These are phyloP conservation scores for Orchesellides sinensis DNA, from an alignment of 2,888 invertebrate species.

Conservation along the genomic window DNA sequence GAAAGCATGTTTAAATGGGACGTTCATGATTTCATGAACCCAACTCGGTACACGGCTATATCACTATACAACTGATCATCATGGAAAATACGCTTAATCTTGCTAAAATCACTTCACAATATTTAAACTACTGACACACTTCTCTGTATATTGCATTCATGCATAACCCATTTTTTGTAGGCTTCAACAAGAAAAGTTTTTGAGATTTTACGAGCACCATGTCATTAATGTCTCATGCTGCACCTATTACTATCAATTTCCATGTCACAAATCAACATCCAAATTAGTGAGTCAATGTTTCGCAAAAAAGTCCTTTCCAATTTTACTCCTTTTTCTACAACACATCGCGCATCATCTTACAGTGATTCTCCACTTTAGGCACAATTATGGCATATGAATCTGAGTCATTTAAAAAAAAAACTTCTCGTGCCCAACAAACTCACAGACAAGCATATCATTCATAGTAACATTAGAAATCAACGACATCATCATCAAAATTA, in stretches of 20 bases:
- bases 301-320: slow-evolving; percentile 39
- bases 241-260: slow-evolving; percentile 51
- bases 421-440: neutral
- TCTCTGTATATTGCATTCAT: neutral
- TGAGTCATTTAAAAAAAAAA: slow-evolving; percentile 1
- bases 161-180: slow-evolving; percentile 12
- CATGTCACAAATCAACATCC: slow-evolving; percentile 54
- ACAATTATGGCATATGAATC: neutral
- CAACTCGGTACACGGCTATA: too few species aligned
- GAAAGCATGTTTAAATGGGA: too few species aligned
- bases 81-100: slow-evolving; percentile 28
- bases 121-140: slow-evolving; percentile 47
- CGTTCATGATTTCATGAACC: too few species aligned
- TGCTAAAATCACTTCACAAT: slow-evolving; percentile 27
- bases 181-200: neutral
- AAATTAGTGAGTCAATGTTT: slow-evolving; percentile 38
- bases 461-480: slow-evolving; percentile 26
- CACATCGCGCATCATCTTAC: neutral
- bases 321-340: slow-evolving; percentile 11
- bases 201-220: slow-evolving; percentile 43
- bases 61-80: too few species aligned
- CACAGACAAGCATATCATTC: slow-evolving; percentile 5
- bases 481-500: neutral
- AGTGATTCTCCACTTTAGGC: too few species aligned
- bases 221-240: slow-evolving; percentile 55